phyloP scores from a whole-genome alignment of 2,113 vertebrate species.

The Pycnonotus jocosus region DNA sequence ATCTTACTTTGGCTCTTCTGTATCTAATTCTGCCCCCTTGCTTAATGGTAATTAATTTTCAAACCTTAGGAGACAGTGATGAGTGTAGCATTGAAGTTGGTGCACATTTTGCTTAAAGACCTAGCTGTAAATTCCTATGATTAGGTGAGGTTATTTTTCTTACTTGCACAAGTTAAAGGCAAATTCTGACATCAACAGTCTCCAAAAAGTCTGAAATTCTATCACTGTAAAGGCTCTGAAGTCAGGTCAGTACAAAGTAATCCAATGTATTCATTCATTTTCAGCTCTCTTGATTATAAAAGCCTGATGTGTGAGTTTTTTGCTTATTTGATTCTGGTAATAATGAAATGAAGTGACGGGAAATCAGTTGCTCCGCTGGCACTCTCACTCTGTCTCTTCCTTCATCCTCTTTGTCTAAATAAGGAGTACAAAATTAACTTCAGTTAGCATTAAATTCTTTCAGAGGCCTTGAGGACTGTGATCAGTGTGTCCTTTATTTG shows the following conservation, averaged over 20 bases:
- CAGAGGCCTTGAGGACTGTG: neutral
- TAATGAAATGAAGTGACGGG: conserved; percentile 45
- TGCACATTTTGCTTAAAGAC: neutral
- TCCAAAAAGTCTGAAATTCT: neutral
- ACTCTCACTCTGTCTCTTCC: neutral
- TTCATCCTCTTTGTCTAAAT: conserved; percentile 5
- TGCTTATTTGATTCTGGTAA: conserved; percentile 57
- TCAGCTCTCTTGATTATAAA: conserved; percentile 41
- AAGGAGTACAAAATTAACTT: conserved; percentile 25
- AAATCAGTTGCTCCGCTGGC: conserved; percentile 43
- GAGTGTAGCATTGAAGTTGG: neutral
- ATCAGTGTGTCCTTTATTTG: neutral
- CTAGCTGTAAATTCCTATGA: neutral
- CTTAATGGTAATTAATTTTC: neutral
- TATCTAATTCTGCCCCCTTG: neutral
- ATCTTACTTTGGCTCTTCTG: neutral
- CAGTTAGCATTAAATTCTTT: conserved; percentile 20
- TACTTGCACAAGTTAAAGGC: neutral
- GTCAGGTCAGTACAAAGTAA: conserved; percentile 28
- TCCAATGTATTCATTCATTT: conserved; percentile 40
- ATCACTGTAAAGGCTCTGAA: conserved; percentile 26
- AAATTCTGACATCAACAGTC: neutral
- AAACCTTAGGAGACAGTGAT: neutral
- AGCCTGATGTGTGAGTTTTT: conserved; percentile 51
- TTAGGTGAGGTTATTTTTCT: neutral